Evolutionary conservation across 2,113 vertebrate genomes (phyloP).

Genomic region (Rhinolophus sinicus): DNA sequence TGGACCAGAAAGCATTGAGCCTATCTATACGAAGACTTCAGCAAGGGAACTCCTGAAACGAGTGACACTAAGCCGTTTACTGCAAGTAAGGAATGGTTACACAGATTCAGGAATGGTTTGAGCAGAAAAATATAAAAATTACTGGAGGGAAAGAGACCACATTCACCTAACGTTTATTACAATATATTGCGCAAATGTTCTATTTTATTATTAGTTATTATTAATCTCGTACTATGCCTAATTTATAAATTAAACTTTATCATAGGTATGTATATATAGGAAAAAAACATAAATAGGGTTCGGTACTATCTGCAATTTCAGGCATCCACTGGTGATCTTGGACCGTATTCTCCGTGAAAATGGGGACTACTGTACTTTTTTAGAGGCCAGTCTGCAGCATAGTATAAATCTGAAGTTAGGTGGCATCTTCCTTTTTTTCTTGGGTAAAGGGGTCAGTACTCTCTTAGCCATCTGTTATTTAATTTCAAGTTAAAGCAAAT

Average conservation of each 20-base stretch:
- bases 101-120: neutral
- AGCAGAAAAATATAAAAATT: neutral
- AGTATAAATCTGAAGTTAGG: neutral
- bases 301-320: neutral
- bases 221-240: neutral
- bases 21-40: neutral
- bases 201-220: neutral
- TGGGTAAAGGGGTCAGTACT: neutral
- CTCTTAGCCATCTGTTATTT: neutral
- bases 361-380: neutral
- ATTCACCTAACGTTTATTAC: neutral
- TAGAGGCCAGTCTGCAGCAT: neutral
- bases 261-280: neutral
- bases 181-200: too few relatives aligned
- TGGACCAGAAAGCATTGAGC: neutral
- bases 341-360: neutral
- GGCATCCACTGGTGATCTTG: neutral
- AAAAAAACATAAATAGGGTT: neutral
- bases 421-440: neutral
- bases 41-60: neutral
- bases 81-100: neutral
- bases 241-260: neutral
- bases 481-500: conserved; percentile 37
- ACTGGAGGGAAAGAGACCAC: neutral
- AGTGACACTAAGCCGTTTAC: neutral